These are phyloP conservation scores for Oryzias sinensis DNA, from an alignment of 2,797 vertebrate species.

Conservation along the genomic window DNA sequence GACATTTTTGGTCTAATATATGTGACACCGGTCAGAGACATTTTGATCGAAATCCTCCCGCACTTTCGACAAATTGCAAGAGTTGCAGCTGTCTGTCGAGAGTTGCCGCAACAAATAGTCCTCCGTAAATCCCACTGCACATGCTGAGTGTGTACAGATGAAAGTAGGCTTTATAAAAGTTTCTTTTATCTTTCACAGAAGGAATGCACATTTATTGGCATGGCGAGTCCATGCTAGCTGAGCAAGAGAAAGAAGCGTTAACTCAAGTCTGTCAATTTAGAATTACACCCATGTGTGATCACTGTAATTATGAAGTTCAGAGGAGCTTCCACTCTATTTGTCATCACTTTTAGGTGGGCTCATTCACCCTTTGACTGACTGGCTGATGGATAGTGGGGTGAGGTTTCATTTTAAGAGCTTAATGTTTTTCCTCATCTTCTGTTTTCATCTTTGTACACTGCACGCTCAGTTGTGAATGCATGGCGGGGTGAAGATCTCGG, in stretches of 20 bases:
- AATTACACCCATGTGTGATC: conserved; percentile 68
- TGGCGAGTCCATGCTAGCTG: conserved; percentile 66
- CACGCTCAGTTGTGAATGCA: conserved; percentile 12
- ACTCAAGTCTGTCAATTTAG: conserved; percentile 52
- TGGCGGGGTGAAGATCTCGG: conserved; percentile 11
- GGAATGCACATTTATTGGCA: conserved; percentile 71
- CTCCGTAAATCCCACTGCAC: conserved; percentile 7
- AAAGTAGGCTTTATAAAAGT: conserved; percentile 49
- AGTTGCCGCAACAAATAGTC: background rate
- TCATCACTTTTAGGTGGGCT: conserved; percentile 51
- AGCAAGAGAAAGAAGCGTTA: conserved; percentile 45
- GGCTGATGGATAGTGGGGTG: conserved; percentile 30
- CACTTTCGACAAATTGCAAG: background rate
- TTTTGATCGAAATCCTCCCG: background rate
- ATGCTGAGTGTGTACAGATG: conserved; percentile 22
- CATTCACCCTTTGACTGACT: conserved; percentile 38
- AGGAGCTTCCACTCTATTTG: conserved; percentile 46
- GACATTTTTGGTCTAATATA: background rate
- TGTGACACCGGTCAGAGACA: background rate
- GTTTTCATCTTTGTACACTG: conserved; percentile 1
- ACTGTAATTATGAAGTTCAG: conserved; percentile 66
- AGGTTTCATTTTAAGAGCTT: conserved; percentile 16
- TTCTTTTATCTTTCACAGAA: conserved; percentile 58
- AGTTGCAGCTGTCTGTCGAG: background rate
- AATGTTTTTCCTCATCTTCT: conserved; percentile 14